Conservation (phyloP, 2,797 vertebrate species). For the Lepus oiostolus region DNA sequence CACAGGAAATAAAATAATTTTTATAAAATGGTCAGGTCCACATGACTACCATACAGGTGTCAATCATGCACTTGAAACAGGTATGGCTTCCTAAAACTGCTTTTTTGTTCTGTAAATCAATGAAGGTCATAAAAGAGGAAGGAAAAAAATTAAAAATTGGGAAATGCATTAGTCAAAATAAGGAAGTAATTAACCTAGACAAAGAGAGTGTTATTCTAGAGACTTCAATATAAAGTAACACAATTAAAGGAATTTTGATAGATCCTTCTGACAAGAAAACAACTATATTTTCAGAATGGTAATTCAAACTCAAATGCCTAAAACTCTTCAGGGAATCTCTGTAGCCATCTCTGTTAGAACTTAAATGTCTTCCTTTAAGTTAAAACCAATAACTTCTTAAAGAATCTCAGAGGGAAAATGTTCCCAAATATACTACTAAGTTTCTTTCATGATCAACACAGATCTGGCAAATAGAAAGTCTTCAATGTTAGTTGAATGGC, state of each 20-base stretch:
- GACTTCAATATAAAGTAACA: neutral
- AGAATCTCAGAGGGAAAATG: neutral
- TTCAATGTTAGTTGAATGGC: neutral
- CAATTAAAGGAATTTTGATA: neutral
- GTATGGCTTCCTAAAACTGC: neutral
- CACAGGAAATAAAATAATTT: conserved; percentile 31
- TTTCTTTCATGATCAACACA: neutral
- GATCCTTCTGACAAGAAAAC: neutral
- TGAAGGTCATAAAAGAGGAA: neutral
- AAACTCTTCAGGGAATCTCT: neutral
- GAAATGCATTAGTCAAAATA: neutral
- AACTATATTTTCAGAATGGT: neutral
- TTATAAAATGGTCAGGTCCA: neutral
- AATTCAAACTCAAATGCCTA: neutral
- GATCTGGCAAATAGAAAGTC: neutral
- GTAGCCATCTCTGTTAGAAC: neutral
- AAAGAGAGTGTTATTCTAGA: neutral
- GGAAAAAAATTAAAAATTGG: neutral
- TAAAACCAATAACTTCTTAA: conserved; percentile 44
- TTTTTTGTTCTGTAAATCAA: neutral
- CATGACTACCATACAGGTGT: neutral
- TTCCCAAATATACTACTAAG: conserved; percentile 27
- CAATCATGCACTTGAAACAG: neutral
- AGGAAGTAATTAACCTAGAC: neutral
- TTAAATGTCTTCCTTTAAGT: conserved; percentile 12